Evolutionary conservation across 2,797 vertebrate genomes (phyloP).

Genomic region (Cephalopachus bancanus): DNA sequence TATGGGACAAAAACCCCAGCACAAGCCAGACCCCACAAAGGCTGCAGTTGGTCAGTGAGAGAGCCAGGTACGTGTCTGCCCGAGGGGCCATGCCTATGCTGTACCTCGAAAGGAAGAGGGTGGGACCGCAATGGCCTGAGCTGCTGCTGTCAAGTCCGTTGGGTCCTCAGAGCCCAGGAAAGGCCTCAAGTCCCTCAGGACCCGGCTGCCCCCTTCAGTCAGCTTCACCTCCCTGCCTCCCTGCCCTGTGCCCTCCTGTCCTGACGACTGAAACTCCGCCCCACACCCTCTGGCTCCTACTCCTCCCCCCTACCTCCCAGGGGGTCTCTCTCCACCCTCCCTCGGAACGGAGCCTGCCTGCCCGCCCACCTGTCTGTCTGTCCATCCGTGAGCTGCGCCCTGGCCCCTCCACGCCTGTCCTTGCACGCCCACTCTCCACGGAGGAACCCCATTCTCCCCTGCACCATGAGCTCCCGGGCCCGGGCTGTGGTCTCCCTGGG

Average conservation of each 20-base stretch:
- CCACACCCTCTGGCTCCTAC: not conserved
- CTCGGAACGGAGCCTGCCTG: not conserved
- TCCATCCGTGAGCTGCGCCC: not conserved
- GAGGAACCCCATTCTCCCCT: not conserved
- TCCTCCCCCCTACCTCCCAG: not conserved
- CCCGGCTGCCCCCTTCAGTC: not conserved
- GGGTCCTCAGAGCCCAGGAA: not conserved
- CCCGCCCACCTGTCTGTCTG: not conserved
- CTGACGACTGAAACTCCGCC: not conserved
- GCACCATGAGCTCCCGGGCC: not conserved
- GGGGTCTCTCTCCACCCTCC: not conserved
- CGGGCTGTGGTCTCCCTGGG: not conserved
- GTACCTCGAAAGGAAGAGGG: too few species aligned
- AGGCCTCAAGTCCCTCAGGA: not conserved
- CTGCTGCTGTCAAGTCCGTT: too few species aligned
- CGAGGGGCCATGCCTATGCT: too few species aligned
- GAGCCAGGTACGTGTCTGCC: accelerated
- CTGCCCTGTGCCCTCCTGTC: not conserved
- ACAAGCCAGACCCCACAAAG: not conserved
- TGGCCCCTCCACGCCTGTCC: not conserved
- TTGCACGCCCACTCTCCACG: not conserved
- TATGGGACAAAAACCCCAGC: not conserved
- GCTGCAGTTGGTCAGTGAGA: too few species aligned
- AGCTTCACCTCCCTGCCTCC: not conserved
- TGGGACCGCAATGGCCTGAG: too few species aligned